A percentile compares a stretch with the other conserved stretches of the same genome.
These are phyloP conservation scores for Glyptemys insculpta DNA, from an alignment of 2,797 vertebrate genomes.

Conservation along the genomic window DNA sequence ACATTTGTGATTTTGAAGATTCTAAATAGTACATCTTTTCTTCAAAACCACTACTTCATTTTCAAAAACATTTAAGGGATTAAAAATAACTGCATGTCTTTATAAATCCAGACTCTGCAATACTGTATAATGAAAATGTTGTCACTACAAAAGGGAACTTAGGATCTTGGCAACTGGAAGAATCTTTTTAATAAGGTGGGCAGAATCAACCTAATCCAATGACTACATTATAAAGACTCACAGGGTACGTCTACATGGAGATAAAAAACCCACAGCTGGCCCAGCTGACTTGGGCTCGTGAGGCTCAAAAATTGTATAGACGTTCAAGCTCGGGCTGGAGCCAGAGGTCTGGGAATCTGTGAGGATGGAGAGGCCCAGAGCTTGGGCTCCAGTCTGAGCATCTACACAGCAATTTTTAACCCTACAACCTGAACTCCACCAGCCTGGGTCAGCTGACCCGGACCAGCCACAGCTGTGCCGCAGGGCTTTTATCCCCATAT, in stretches of 20 bases:
- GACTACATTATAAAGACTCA: not conserved
- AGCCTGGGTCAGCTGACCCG: too few relatives aligned
- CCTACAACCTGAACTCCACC: not conserved
- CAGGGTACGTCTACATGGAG: not conserved
- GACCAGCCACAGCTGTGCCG: not conserved
- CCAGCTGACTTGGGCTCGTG: not conserved
- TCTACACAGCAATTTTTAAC: not conserved
- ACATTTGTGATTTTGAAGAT: not conserved
- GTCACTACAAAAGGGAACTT: not conserved
- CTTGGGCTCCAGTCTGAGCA: not conserved
- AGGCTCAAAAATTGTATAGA: not conserved
- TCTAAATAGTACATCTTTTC: not conserved
- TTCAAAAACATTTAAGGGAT: not conserved
- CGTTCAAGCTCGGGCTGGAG: not conserved
- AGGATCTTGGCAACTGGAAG: not conserved
- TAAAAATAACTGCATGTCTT: not conserved
- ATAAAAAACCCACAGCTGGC: not conserved
- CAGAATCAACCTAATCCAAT: not conserved
- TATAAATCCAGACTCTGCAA: not conserved
- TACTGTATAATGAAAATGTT: not conserved
- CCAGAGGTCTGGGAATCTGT: not conserved
- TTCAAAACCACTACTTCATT: not conserved
- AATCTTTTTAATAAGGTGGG: not conserved
- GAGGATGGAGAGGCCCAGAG: not conserved
- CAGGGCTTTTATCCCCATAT: not conserved